Base-by-base conservation (phyloP, 2,888 invertebrate species). In the Lycaena phlaeas region DNA sequence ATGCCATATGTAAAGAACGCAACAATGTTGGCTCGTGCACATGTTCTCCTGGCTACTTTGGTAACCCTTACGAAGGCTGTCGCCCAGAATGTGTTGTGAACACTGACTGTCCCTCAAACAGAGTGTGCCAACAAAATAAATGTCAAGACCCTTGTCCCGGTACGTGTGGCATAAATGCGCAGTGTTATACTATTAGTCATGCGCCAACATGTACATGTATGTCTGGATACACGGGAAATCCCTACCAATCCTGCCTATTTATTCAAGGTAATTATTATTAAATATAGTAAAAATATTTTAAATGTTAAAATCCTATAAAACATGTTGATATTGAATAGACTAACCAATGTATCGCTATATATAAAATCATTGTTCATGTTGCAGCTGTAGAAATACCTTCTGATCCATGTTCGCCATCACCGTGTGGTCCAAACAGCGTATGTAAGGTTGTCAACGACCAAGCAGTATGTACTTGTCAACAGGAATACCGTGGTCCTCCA, bases 371-470 rank as follows among this genome's bases (percentile, higher is more conserved):
- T 30, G 14, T 15, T 30, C 4, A 2, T 4, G 4, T 15, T 40
- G 53, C 62, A 84, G 85, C 67, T 46, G 51, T 61, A 40, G 68
- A 69, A 49, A 46, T 49, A 43, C 65, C 61, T 50, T 48, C 56
- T 41, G 61, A 90, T 57, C 93, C 93, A 2, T 94, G 94, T 59
- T 71, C 85, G 48, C 93, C 93, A 38, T 90, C 91, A 2, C 93
- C 93, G 0, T 95, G 95, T 62, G 95, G 95, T 26, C 89, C 93
- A 4, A 93, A 94, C 60, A 93, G 94, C 49, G 86, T 90, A 54
- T 95, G 95, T 59, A 88, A 89, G 53, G 90, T 89, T 64, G 65
- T 88, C 15, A 92, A 92, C 53, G 87, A 86, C 15, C 90, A 91
- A 75, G 89, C 89, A 0, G 87, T 90, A 12, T 93, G 93, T 61